Conservation (phyloP, 1,140 invertebrate species). For the Antheraea pernyi region DNA sequence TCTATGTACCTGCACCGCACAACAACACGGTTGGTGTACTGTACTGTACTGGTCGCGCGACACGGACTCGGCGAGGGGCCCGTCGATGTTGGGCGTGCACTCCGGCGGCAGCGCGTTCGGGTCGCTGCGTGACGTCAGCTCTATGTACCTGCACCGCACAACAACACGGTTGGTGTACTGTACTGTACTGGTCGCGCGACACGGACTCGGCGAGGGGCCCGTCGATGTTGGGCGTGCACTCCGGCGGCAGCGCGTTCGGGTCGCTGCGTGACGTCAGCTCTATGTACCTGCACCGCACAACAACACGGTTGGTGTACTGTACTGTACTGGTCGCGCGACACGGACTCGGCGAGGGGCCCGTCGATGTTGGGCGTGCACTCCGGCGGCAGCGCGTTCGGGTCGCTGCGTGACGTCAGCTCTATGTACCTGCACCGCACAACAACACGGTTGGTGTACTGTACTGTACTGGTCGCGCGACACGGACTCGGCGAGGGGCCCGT, state of each 20-base stretch:
- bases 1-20: slow-evolving; percentile 87
- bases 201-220: slow-evolving; percentile 95
- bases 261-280: slow-evolving; percentile 92
- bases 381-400: slow-evolving; percentile 90
- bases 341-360: slow-evolving; percentile 93
- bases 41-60: slow-evolving; percentile 94
- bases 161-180: no score
- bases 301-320: no score
- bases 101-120: slow-evolving; percentile 91
- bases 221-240: slow-evolving; percentile 98
- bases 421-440: slow-evolving; percentile 85
- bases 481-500: slow-evolving; percentile 94
- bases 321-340: slow-evolving; percentile 94
- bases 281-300: slow-evolving; percentile 83
- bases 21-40: no score
- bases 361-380: slow-evolving; percentile 99
- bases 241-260: slow-evolving; percentile 90
- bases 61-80: slow-evolving; percentile 93
- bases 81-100: slow-evolving; percentile 98
- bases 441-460: no score
- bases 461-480: slow-evolving; percentile 94
- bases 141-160: slow-evolving; percentile 85
- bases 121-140: slow-evolving; percentile 91
- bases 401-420: slow-evolving; percentile 90
- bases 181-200: slow-evolving; percentile 92